A percentile compares a stretch with the other conserved stretches of the same genome.
phyloP scores from a whole-genome alignment of 2,888 invertebrate species.

The Drosophila atroscutellata region DNA sequence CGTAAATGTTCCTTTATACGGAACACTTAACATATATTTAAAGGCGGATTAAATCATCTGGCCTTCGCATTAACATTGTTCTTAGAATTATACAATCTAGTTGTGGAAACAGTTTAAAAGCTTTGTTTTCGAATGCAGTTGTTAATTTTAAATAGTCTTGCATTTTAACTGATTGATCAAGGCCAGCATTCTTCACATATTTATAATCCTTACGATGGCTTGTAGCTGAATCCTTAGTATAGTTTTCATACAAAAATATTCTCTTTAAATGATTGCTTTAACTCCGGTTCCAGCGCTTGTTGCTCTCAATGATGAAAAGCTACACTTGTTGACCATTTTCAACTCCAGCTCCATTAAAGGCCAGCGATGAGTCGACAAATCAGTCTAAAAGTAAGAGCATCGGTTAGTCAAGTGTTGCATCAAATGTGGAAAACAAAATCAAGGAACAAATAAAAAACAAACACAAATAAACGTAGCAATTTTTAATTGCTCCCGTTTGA shows the following conservation, averaged over 20 bases:
- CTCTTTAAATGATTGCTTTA: background rate
- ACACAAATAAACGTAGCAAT: constrained; percentile 60
- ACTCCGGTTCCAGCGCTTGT: background rate
- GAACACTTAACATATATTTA: background rate
- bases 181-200: background rate
- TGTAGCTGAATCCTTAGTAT: background rate
- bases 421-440: constrained; percentile 21
- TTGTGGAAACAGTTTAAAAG: background rate
- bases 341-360: background rate
- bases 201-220: background rate
- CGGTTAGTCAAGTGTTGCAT: constrained; percentile 35
- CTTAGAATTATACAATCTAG: background rate
- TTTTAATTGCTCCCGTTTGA: constrained; percentile 74
- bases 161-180: background rate
- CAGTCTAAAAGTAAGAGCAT: constrained; percentile 20
- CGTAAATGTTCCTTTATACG: background rate
- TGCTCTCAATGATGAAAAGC: background rate
- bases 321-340: background rate
- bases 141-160: background rate
- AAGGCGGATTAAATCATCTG: background rate
- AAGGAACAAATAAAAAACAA: constrained; percentile 17
- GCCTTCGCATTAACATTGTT: background rate
- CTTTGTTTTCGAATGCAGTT: background rate
- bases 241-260: background rate
- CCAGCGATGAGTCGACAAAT: background rate